Conservation (phyloP, 2,113 vertebrate species). For the Capra hircus region DNA sequence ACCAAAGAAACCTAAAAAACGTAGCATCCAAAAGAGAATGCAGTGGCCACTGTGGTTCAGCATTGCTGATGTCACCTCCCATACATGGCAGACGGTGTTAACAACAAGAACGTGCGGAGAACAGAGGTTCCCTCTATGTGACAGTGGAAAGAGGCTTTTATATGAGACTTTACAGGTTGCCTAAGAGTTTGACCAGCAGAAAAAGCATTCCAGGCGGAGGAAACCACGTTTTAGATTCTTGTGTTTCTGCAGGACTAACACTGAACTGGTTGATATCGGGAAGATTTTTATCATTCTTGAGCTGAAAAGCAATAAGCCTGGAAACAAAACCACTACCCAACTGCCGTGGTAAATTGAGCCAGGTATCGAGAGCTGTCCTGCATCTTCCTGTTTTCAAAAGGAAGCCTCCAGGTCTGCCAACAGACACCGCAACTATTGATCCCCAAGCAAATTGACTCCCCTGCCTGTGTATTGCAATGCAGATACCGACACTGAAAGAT, state of each 20-base stretch:
- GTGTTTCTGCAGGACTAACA: neutral
- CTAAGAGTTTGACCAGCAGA: neutral
- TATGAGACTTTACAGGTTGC: neutral
- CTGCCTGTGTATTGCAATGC: neutral
- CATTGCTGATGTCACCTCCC: neutral
- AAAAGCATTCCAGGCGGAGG: no score
- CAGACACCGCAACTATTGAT: neutral
- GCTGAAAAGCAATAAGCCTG: neutral
- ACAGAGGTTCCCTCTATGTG: accelerated
- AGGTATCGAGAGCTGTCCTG: neutral
- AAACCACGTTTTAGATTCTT: neutral
- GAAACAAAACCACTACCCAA: neutral
- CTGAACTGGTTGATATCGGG: neutral
- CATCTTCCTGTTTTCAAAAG: neutral
- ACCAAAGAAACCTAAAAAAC: neutral
- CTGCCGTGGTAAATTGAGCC: neutral
- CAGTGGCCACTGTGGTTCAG: neutral
- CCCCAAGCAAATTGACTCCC: constrained; percentile 26
- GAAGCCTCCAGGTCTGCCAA: neutral
- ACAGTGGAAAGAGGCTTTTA: neutral
- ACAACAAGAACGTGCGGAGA: accelerated
- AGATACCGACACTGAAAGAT: constrained; percentile 63
- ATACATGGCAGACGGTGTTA: accelerated
- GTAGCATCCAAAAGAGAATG: neutral
- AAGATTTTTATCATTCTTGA: neutral